Conservation (phyloP, 1,140 invertebrate species). For the Aphis gossypii region DNA sequence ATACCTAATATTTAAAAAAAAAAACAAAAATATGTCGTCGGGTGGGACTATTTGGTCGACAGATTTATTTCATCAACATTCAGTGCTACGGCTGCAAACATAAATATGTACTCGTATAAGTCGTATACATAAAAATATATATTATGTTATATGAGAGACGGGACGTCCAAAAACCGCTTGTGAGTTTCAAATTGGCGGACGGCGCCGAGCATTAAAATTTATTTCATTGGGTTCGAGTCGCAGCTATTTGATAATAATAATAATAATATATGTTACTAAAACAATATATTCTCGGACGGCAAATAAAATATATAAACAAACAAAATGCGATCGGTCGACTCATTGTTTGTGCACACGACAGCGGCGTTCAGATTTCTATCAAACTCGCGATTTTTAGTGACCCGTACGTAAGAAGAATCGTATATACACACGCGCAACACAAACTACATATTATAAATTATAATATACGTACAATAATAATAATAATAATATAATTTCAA, state of each 20-base stretch:
- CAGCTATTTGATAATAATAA: not conserved
- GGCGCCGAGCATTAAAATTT: slow-evolving; percentile 36
- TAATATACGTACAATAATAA: not conserved
- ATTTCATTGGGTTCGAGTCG: not conserved
- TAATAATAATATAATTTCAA: not conserved
- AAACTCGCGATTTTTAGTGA: slow-evolving; percentile 15
- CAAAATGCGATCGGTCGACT: not conserved
- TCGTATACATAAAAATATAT: no score
- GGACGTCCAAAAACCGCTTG: slow-evolving; percentile 1
- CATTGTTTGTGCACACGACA: not conserved
- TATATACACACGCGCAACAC: no score
- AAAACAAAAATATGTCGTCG: not conserved
- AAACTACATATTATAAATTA: slow-evolving; percentile 2
- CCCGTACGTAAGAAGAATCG: not conserved
- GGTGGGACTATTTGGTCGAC: slow-evolving; percentile 22
- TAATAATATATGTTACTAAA: not conserved
- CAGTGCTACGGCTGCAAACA: not conserved
- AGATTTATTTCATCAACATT: slow-evolving; percentile 51
- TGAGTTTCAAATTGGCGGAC: not conserved
- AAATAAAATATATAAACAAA: not conserved
- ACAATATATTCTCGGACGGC: not conserved
- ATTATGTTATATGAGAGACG: not conserved
- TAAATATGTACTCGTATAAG: not conserved
- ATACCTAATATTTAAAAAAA: not conserved
- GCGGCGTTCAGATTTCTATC: slow-evolving; percentile 45